Base-by-base conservation (phyloP, 2,797 vertebrate species). In the Hoplostethus mediterraneus region DNA sequence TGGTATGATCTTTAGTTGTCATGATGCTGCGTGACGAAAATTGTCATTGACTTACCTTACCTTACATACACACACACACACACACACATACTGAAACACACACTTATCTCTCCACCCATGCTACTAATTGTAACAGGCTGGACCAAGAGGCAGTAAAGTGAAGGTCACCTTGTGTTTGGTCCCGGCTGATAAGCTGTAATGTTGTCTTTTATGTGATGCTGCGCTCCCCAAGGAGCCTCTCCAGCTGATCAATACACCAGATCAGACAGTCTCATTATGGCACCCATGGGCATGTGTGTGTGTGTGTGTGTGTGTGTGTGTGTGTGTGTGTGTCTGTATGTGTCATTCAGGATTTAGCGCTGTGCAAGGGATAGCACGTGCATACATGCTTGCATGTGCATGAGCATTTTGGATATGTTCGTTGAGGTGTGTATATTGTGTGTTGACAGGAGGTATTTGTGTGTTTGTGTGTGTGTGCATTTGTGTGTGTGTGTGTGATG, bases 241-340 rank as follows among this genome's bases (percentile, higher is more conserved):
- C 81, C 76, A 85, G 85, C 66, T 87, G 90, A 94, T 94, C 92
- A 85, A 92, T 94, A 90, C 81, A 74, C 71, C 88, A 91, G 88
- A 93, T 91, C 87, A 91, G 78, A 81, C 78, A 21, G 73, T 73
- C 81, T 87, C 76, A 83, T 89, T 88, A 84, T 76, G 73, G 79
- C 75, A 75, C 86, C 75, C 77, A 54, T 70, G 80, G 67, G 77
- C 45, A 11, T 63, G 64, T 77, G 71, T 69, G 83, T 63, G 7
- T 55, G 28, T 66, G 38, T 77, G 55, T 40, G 40, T 33, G 36
- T 71, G 59, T 59, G 44, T 55, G 56, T 61, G 64, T 65, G n/a
- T 77, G 53, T 73, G 61, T 62, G 48, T 47, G 47, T 67, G n/a
- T 71, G 30, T 38, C 38, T 52, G 55, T 73, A 31, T 65, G 61